A percentile compares a stretch with the other conserved stretches of the same genome.
Evolutionary conservation across 2,113 vertebrate species (phyloP).

Genomic region (Rhipidura dahli): DNA sequence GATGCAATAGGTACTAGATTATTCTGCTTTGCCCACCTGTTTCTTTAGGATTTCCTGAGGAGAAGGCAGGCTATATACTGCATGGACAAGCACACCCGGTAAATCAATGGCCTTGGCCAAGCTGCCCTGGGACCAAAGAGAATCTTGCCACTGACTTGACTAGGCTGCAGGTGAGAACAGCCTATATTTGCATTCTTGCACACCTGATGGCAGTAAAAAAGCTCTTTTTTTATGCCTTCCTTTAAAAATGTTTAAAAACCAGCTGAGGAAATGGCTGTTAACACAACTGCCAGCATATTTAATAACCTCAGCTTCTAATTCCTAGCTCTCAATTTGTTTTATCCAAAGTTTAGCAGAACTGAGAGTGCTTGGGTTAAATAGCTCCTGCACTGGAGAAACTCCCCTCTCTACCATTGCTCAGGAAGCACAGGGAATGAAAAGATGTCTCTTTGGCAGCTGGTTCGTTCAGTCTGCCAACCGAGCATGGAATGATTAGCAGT

Average conservation of each 20-base stretch:
- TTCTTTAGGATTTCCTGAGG: not conserved
- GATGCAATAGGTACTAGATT: not conserved
- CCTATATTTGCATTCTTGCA: not conserved
- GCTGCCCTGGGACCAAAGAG: not conserved
- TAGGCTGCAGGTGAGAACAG: constrained; percentile 15
- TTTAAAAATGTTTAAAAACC: not conserved
- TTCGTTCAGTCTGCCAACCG: not conserved
- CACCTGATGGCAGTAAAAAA: constrained; percentile 48
- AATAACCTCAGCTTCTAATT: not conserved
- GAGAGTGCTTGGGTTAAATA: constrained; percentile 23
- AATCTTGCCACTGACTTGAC: not conserved
- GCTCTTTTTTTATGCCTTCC: not conserved
- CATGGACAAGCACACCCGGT: not conserved
- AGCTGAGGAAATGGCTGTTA: constrained; percentile 21
- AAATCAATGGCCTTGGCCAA: not conserved
- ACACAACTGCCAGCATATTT: not conserved
- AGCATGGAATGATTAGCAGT: not conserved
- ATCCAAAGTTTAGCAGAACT: constrained; percentile 13
- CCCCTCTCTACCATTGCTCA: not conserved
- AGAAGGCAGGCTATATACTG: not conserved
- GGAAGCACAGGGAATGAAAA: constrained; percentile 3
- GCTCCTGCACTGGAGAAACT: not conserved
- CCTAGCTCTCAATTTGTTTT: constrained; percentile 6
- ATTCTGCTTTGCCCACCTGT: not conserved
- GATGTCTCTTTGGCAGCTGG: constrained; percentile 10